phyloP scores from a whole-genome alignment of 2,888 invertebrate genomes.

The Megaustenia siamemsis region DNA sequence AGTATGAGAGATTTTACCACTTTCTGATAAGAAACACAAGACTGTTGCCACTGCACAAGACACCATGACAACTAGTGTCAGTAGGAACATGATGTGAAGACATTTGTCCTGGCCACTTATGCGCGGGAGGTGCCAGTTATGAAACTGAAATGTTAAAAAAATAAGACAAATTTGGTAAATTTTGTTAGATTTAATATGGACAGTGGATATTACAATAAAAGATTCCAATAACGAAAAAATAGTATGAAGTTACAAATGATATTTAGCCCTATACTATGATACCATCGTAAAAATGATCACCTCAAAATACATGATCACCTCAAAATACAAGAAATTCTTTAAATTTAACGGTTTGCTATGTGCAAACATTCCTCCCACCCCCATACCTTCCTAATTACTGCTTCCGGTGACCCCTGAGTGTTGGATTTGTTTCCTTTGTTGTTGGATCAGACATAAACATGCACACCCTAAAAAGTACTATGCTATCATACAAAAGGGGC shows the following conservation, averaged over 20 bases:
- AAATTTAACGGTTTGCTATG: no score
- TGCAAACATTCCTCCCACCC: no score
- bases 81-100: constrained; percentile 81
- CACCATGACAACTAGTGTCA: constrained; percentile 81
- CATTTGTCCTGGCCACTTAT: constrained; percentile 81
- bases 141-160: constrained; percentile 78
- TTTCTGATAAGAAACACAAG: constrained; percentile 82
- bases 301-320: not conserved
- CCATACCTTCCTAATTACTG: no score
- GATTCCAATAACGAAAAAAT: not conserved
- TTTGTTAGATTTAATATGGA: constrained; percentile 2
- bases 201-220: not conserved
- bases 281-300: not conserved
- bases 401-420: no score
- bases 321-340: no score
- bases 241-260: not conserved
- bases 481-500: no score
- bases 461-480: no score
- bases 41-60: constrained; percentile 82
- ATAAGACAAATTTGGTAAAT: not conserved
- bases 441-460: no score
- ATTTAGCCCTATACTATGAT: not conserved
- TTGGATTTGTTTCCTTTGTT: no score
- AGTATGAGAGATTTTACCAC: constrained; percentile 64
- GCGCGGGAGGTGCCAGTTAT: constrained; percentile 81